Percentiles rank a stretch among this genome's conserved stretches.
Conservation (phyloP, 2,113 vertebrate species). For the Natator depressus region DNA sequence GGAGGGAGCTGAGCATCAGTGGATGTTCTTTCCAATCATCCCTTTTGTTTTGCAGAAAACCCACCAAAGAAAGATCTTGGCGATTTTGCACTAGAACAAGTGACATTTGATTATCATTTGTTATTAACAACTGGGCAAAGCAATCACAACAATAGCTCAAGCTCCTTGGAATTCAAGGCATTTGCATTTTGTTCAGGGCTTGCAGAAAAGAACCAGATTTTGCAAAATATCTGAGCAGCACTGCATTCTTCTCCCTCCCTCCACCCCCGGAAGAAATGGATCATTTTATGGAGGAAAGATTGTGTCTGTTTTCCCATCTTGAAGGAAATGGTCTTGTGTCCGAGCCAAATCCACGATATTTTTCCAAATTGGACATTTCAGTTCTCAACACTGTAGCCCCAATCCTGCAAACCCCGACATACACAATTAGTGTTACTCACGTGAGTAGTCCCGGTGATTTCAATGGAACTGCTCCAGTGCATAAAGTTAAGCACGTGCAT, state of each 20-base stretch:
- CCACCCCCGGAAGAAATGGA: background rate
- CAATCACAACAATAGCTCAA: background rate
- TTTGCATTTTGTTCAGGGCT: background rate
- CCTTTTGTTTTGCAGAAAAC: background rate
- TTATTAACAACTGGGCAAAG: background rate
- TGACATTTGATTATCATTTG: background rate
- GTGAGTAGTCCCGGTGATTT: background rate
- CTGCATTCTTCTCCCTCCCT: background rate
- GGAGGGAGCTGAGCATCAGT: background rate
- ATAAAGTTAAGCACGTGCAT: background rate
- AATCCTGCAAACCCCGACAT: accelerated
- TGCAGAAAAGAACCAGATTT: background rate
- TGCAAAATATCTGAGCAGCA: background rate
- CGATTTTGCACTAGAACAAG: background rate
- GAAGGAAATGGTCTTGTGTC: background rate
- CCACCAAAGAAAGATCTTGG: background rate
- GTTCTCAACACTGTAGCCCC: background rate
- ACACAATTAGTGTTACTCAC: background rate
- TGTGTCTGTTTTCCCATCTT: background rate
- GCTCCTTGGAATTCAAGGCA: background rate
- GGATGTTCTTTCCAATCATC: background rate
- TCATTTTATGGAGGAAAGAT: background rate
- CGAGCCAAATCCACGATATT: background rate
- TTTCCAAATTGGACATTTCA: background rate
- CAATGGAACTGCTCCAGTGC: background rate